Evolutionary conservation across 2,888 invertebrate genomes (phyloP).

Genomic region (Villa cingulata): DNA sequence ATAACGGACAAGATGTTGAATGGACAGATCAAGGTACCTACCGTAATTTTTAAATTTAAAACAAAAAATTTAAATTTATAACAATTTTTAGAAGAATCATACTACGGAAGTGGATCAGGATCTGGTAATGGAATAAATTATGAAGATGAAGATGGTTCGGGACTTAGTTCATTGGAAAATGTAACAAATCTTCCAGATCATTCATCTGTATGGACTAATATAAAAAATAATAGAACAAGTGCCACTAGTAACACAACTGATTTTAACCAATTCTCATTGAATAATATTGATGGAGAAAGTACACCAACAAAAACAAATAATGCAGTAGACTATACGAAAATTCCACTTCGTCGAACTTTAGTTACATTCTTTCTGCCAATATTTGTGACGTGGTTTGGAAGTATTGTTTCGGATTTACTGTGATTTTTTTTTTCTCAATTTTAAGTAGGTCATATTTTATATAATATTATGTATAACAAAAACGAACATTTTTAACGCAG

Average conservation of each 20-base stretch:
- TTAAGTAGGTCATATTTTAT: neutral
- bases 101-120: conserved; percentile 57
- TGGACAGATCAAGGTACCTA: conserved; percentile 54
- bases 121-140: conserved; percentile 50
- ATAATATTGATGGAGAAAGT: conserved; percentile 16
- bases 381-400: conserved; percentile 74
- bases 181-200: conserved; percentile 15
- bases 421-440: conserved; percentile 40
- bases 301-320: conserved; percentile 12
- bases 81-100: conserved; percentile 39
- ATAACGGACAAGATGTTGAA: conserved; percentile 82
- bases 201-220: conserved; percentile 11
- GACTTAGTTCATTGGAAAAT: conserved; percentile 25
- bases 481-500: neutral
- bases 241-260: conserved; percentile 14
- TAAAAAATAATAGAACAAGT: conserved; percentile 19
- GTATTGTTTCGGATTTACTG: conserved; percentile 68
- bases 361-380: conserved; percentile 67
- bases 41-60: neutral
- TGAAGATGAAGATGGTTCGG: conserved; percentile 33
- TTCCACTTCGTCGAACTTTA: conserved; percentile 34
- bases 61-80: neutral
- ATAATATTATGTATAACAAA: neutral
- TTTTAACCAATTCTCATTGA: conserved; percentile 14
- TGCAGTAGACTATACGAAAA: conserved; percentile 14